Evolutionary conservation across 2,797 vertebrate species (phyloP).

Genomic region (Enteromius argenteus): DNA sequence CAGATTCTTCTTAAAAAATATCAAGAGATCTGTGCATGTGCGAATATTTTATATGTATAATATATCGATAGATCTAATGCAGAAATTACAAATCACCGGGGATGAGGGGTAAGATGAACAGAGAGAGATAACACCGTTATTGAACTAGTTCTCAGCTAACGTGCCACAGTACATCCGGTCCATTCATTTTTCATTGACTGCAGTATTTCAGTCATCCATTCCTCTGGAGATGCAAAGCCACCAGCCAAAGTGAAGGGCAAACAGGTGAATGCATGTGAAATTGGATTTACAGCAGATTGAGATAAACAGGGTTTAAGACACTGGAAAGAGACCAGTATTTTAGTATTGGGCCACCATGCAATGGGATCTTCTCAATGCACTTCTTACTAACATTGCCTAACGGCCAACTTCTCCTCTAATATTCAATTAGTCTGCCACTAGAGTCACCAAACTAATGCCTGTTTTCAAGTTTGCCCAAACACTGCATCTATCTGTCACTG

Average conservation of each 20-base stretch:
- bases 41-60: background rate
- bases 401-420: background rate
- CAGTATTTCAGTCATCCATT: constrained; percentile 67
- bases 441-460: background rate
- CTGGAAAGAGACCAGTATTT: constrained; percentile 16
- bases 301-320: background rate
- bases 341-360: background rate
- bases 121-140: constrained; percentile 5
- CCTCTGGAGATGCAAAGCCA: constrained; percentile 31
- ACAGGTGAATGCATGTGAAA: background rate
- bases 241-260: constrained; percentile 9
- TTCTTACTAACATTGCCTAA: background rate
- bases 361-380: background rate
- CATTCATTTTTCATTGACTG: constrained; percentile 85
- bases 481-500: background rate
- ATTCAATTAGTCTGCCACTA: background rate
- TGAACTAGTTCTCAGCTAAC: constrained; percentile 1
- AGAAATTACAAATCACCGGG: constrained; percentile 6
- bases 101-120: constrained; percentile 7
- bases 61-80: no score
- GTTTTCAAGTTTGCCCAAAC: background rate
- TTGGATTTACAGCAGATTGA: background rate
- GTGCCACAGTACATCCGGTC: constrained; percentile 29
- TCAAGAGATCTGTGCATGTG: background rate
- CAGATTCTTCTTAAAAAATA: background rate